phyloP scores from a whole-genome alignment of 1,140 invertebrate species.

The Anadara kagoshimensis region DNA sequence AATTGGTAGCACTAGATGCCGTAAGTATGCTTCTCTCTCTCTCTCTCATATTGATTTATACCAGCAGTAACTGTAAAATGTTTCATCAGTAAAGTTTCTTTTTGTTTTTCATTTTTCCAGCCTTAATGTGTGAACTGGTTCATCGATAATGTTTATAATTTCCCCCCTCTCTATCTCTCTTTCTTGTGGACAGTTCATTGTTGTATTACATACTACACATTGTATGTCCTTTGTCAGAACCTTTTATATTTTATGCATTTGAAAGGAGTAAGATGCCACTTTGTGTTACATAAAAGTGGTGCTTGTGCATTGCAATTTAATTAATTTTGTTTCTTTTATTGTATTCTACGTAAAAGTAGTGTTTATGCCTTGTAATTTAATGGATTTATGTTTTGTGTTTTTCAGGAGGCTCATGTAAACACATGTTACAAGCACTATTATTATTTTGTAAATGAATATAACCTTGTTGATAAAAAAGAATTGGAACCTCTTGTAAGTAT shows the following conservation, averaged over 20 bases:
- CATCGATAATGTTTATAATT: too few relatives aligned
- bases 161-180: too few relatives aligned
- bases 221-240: too few relatives aligned
- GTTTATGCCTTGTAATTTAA: not conserved
- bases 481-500: slow-evolving; percentile 84
- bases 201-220: too few relatives aligned
- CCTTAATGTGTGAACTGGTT: too few relatives aligned
- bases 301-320: not conserved
- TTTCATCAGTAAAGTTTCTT: too few relatives aligned
- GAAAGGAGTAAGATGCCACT: too few relatives aligned
- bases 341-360: slow-evolving; percentile 38
- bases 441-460: slow-evolving; percentile 94
- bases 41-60: not conserved
- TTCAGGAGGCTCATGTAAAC: slow-evolving; percentile 96
- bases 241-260: too few relatives aligned
- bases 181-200: too few relatives aligned
- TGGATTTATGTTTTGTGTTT: slow-evolving; percentile 49
- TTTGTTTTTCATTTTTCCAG: too few relatives aligned
- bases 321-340: slow-evolving; percentile 27
- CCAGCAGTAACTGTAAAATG: too few relatives aligned
- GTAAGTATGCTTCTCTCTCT: slow-evolving; percentile 78
- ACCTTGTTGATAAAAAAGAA: slow-evolving; percentile 89
- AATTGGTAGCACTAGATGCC: slow-evolving; percentile 89
- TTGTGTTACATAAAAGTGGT: too few relatives aligned
- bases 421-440: slow-evolving; percentile 98